A percentile compares a stretch with the other conserved stretches of the same genome.
Evolutionary conservation across 2,797 vertebrate genomes (phyloP).

Genomic region (Chelonia mydas): DNA sequence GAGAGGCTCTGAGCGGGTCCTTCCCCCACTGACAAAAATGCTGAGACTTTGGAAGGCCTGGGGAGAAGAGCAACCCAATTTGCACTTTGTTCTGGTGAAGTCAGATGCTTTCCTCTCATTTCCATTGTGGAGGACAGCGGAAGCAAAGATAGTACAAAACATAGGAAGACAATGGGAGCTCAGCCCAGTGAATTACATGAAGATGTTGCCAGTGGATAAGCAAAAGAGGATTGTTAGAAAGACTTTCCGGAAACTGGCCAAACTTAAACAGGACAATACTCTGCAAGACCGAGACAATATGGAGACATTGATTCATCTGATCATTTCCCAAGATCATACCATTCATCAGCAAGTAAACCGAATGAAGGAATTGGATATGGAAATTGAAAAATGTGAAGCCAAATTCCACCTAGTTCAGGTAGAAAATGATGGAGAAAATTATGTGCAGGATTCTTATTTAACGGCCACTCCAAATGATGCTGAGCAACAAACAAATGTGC

Average conservation of each 20-base stretch:
- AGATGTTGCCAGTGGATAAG: conserved; percentile 88
- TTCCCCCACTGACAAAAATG: conserved; percentile 94
- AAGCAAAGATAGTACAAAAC: conserved; percentile 79
- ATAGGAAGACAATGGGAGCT: conserved; percentile 86
- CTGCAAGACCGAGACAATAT: conserved; percentile 84
- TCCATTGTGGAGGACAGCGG: conserved; percentile 83
- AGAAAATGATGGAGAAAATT: conserved; percentile 81
- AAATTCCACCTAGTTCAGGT: conserved; percentile 77
- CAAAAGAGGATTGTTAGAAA: conserved; percentile 95
- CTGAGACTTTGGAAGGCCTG: conserved; percentile 94
- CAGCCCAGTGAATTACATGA: conserved; percentile 84
- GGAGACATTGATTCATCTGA: conserved; percentile 90
- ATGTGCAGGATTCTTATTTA: conserved; percentile 81
- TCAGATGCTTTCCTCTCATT: conserved; percentile 88
- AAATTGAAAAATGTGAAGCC: conserved; percentile 87
- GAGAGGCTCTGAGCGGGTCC: conserved; percentile 91
- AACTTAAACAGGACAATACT: conserved; percentile 87
- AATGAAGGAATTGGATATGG: conserved; percentile 90
- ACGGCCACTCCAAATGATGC: conserved; percentile 52
- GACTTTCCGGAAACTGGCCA: conserved; percentile 95
- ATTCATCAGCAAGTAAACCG: conserved; percentile 92
- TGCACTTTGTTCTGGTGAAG: conserved; percentile 92
- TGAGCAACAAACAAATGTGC: conserved; percentile 49
- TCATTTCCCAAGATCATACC: conserved; percentile 93
- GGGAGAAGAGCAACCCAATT: conserved; percentile 91